Evolutionary conservation across 2,113 vertebrate species (phyloP).

Genomic region (Mesitornis unicolor): DNA sequence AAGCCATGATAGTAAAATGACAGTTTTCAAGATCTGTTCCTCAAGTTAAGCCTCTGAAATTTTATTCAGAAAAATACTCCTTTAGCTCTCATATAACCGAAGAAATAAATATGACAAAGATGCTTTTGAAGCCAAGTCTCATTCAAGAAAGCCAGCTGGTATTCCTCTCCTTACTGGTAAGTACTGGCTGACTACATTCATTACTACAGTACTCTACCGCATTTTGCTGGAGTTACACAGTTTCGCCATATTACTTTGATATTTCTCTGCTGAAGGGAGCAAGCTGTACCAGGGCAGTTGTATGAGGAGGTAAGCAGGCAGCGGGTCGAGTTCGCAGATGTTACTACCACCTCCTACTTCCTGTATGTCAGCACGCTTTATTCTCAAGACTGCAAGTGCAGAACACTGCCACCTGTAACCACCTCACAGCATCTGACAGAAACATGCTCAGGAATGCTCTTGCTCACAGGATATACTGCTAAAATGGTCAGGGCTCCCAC

Average conservation of each 20-base stretch:
- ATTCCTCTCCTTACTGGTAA: not conserved
- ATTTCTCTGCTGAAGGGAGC: no score
- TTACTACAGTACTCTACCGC: not conserved
- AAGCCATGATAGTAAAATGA: not conserved
- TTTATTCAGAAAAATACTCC: not conserved
- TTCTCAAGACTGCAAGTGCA: not conserved
- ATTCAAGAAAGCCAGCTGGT: not conserved
- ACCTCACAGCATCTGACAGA: not conserved
- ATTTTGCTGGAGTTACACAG: not conserved
- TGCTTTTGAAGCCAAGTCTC: not conserved
- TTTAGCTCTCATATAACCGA: not conserved
- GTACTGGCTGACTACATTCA: not conserved
- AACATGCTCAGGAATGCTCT: accelerated
- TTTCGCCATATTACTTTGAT: not conserved
- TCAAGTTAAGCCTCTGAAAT: not conserved
- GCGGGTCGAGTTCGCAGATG: not conserved
- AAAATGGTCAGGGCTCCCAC: not conserved
- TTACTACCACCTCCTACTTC: not conserved
- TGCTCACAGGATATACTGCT: accelerated
- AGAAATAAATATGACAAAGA: not conserved
- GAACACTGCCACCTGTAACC: not conserved
- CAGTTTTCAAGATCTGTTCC: not conserved
- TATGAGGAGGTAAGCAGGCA: no score
- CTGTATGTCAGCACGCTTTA: not conserved
- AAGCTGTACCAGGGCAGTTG: no score